Percentiles rank a stretch among this genome's conserved stretches.
phyloP scores from a whole-genome alignment of 1,140 invertebrate genomes.

The Drosophila seguyi region DNA sequence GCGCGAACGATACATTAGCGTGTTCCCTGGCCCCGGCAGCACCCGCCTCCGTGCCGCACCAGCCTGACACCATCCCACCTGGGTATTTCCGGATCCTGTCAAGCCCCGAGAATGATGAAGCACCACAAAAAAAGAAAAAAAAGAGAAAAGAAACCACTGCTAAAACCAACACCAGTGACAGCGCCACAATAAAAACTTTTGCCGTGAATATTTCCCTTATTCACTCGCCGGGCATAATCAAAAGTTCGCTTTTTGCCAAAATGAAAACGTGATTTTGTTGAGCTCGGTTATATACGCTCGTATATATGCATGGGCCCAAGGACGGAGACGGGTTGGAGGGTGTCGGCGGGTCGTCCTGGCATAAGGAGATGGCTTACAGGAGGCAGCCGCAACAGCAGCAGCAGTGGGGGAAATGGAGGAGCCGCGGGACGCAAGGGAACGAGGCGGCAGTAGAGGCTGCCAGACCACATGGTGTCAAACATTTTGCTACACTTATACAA shows the following conservation, averaged over 20 bases:
- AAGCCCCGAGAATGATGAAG: constrained; percentile 51
- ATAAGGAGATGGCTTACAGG: constrained; percentile 40
- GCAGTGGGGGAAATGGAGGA: not conserved
- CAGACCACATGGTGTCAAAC: constrained; percentile 72
- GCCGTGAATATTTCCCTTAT: constrained; percentile 70
- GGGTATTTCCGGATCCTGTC: constrained; percentile 46
- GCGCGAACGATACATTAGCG: constrained; percentile 67
- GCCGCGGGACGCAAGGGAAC: not conserved
- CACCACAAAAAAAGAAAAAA: constrained; percentile 10
- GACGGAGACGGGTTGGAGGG: constrained; percentile 10
- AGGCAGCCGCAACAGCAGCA: not conserved
- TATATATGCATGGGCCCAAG: constrained; percentile 4
- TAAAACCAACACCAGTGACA: constrained; percentile 42
- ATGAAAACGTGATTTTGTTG: constrained; percentile 70
- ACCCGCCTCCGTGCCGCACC: not conserved
- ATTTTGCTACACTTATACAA: constrained; percentile 79
- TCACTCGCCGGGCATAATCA: constrained; percentile 67
- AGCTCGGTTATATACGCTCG: constrained; percentile 8
- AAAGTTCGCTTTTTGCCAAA: constrained; percentile 62
- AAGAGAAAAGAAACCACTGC: constrained; percentile 19
- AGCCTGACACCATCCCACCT: constrained; percentile 6
- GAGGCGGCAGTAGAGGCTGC: constrained; percentile 27
- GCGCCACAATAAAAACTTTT: constrained; percentile 49
- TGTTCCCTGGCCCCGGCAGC: constrained; percentile 9
- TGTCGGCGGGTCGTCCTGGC: constrained; percentile 16